Evolutionary conservation across 1,140 invertebrate genomes (phyloP), one percentile per base, ranked within the genome.

Genomic region (Carcinoscorpius rotundicauda): DNA sequence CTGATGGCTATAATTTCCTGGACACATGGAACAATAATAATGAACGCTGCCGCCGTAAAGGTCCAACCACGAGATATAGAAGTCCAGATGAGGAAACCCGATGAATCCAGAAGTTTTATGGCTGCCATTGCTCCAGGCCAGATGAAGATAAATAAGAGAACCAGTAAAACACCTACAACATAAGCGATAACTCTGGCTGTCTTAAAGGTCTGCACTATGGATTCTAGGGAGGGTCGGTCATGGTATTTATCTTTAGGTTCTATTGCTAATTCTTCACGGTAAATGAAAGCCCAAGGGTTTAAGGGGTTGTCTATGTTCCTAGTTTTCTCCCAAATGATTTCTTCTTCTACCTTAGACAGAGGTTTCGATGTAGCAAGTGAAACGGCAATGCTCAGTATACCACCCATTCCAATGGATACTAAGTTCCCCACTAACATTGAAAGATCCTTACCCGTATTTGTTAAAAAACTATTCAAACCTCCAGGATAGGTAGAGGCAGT

Each of bases 261-360:
- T 57, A 57, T 57, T 11, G 3, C 11, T 11, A 57, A 11, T 10
- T 57, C 55, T 11, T 73, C 73, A 6, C 73, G 69, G 66, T 79
- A 78, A 8, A 73, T 69, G 65, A 79, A 75, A 51, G 76, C 76
- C 78, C 78, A 79, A 2, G 78, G 78, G 56, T 65, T 68, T 3
- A 80, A 70, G 4, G 78, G 78, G 64, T 77, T 79, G 69, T 80
- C 78, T 6, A 80, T 79, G 64, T 80, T 76, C 62, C 78, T 66
- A 4, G 78, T 79, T 59, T 71, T 75, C 62, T 79, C 77, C 78
- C 78, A 80, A 0, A 77, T 72, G 58, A 75, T 75, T 4, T 71
- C 69, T n/a, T 69, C 53, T 57, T 72, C 64, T 5, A 64, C 62
- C 3, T 69, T 58, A 48, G 65, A 65, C 59, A 69, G 68, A 5